Percentiles rank a stretch among this genome's conserved stretches.
Evolutionary conservation across 2,888 invertebrate species (phyloP).

Genomic region (Meteorus colon): DNA sequence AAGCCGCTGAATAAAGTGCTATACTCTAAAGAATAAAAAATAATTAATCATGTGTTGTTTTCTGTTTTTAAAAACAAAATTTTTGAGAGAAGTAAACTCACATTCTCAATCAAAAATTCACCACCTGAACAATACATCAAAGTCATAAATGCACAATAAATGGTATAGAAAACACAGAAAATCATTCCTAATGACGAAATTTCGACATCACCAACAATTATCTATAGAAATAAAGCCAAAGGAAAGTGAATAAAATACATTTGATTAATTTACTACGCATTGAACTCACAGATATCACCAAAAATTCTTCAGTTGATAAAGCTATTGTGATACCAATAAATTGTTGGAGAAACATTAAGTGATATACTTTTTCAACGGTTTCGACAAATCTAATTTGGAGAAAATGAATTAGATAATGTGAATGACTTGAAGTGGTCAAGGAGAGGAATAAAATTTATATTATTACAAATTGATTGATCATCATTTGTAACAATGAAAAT

Average conservation of each 20-base stretch:
- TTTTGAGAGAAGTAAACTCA: neutral
- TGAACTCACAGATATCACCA: constrained; percentile 36
- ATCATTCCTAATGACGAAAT: constrained; percentile 2
- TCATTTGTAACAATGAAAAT: too few relatives aligned
- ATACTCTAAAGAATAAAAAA: constrained; percentile 27
- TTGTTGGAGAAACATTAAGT: constrained; percentile 38
- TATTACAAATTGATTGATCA: too few relatives aligned
- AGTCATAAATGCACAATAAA: constrained; percentile 24
- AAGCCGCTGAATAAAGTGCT: constrained; percentile 36
- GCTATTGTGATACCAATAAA: constrained; percentile 25
- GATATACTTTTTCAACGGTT: constrained; percentile 35
- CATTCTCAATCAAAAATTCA: constrained; percentile 25
- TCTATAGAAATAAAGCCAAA: constrained; percentile 15
- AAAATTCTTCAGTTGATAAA: constrained; percentile 34
- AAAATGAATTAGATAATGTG: too few relatives aligned
- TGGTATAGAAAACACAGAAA: constrained; percentile 28
- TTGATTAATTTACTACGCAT: neutral
- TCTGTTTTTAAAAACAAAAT: neutral
- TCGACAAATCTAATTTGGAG: constrained; percentile 9
- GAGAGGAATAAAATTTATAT: too few relatives aligned
- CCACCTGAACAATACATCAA: constrained; percentile 40
- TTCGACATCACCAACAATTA: constrained; percentile 27
- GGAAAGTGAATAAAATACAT: neutral
- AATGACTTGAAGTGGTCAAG: too few relatives aligned
- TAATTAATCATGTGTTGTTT: neutral